These are phyloP conservation scores for Galaxias olidus DNA, from an alignment of 2,797 vertebrate species.

Conservation along the genomic window DNA sequence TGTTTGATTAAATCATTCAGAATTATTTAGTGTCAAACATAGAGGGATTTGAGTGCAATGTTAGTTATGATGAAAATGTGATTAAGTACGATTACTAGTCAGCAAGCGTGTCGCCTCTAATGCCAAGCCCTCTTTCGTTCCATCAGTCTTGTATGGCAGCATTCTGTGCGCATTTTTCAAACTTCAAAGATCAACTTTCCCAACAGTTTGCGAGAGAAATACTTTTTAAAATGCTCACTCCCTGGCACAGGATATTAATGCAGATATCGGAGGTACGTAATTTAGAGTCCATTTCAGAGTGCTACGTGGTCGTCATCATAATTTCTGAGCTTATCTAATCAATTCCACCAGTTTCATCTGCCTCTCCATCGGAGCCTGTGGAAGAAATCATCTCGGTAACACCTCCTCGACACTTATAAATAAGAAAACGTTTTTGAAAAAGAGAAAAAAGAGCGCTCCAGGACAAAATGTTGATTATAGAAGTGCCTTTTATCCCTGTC, in stretches of 20 bases:
- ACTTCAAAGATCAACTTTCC: constrained; percentile 66
- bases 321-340: constrained; percentile 98
- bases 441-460: constrained; percentile 86
- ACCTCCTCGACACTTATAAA: constrained; percentile 97
- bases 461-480: constrained; percentile 87
- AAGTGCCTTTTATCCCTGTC: constrained; percentile 87
- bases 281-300: constrained; percentile 68
- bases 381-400: constrained; percentile 93
- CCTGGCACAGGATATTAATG: constrained; percentile 72
- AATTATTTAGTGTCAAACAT: constrained; percentile 71
- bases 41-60: constrained; percentile 59
- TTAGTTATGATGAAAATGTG: constrained; percentile 70
- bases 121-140: constrained; percentile 56
- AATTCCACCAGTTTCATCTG: constrained; percentile 96
- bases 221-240: constrained; percentile 66
- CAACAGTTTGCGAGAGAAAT: not conserved
- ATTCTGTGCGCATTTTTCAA: constrained; percentile 64
- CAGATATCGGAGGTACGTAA: constrained; percentile 69
- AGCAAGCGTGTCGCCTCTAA: constrained; percentile 19
- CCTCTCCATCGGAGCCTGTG: constrained; percentile 87
- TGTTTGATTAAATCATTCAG: constrained; percentile 76
- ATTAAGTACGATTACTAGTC: constrained; percentile 50
- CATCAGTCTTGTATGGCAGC: constrained; percentile 62
- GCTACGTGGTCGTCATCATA: constrained; percentile 92
- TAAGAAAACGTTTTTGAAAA: constrained; percentile 97